A percentile compares a stretch with the other conserved stretches of the same genome.
Conservation (phyloP, 1,140 invertebrate genomes). For the Drosophila ogumai region DNA sequence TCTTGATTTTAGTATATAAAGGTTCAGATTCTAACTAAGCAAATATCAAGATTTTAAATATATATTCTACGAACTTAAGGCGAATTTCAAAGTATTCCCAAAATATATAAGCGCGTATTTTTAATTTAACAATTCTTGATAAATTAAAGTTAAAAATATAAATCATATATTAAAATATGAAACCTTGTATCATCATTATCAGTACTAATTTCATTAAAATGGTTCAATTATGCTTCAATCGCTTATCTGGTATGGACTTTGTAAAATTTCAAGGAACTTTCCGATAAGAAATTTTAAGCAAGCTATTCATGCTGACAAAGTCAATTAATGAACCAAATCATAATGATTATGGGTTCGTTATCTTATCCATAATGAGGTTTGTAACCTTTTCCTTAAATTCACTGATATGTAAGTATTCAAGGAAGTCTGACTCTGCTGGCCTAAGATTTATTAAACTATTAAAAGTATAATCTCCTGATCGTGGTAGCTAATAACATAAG, state of each 20-base stretch:
- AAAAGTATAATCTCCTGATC: not conserved
- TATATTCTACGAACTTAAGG: too few relatives aligned
- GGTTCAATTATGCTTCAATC: not conserved
- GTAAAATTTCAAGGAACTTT: not conserved
- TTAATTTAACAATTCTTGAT: too few relatives aligned
- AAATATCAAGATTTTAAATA: too few relatives aligned
- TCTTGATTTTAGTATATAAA: too few relatives aligned
- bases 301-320: not conserved
- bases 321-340: conserved; percentile 1
- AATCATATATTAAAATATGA: too few relatives aligned
- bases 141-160: too few relatives aligned
- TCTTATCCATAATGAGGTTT: conserved; percentile 18
- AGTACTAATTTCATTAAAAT: not conserved
- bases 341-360: not conserved
- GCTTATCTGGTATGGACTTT: conserved; percentile 4
- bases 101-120: too few relatives aligned
- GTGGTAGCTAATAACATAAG: not conserved
- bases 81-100: too few relatives aligned
- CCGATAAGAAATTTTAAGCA: not conserved
- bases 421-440: not conserved
- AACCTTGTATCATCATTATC: too few relatives aligned
- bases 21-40: too few relatives aligned
- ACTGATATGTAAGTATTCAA: not conserved
- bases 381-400: not conserved
- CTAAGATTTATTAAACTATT: conserved; percentile 23